A percentile compares a stretch with the other conserved stretches of the same genome.
These are phyloP conservation scores for Drosophila asahinai DNA, from an alignment of 1,140 invertebrate genomes.

Conservation along the genomic window DNA sequence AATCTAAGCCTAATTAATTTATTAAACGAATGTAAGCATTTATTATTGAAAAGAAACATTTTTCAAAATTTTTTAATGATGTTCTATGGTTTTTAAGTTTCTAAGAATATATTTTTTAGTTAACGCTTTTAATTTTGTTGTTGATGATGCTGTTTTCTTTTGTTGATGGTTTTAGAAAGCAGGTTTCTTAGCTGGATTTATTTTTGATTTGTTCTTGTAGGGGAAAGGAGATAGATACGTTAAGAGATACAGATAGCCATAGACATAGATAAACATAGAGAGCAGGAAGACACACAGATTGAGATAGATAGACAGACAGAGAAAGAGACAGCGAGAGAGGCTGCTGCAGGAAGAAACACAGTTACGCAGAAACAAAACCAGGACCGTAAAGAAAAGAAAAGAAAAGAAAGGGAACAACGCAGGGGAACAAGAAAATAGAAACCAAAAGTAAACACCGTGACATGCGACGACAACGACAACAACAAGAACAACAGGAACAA, in stretches of 20 bases:
- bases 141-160: slow-evolving; percentile 34
- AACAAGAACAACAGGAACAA: slow-evolving; percentile 35
- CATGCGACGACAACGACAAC: slow-evolving; percentile 71
- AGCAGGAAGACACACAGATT: slow-evolving; percentile 22
- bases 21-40: no score
- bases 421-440: slow-evolving; percentile 54
- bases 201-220: background rate
- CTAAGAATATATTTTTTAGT: background rate
- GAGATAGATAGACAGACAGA: slow-evolving; percentile 31
- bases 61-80: background rate
- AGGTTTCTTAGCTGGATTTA: slow-evolving; percentile 40
- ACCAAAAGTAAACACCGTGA: slow-evolving; percentile 72
- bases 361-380: slow-evolving; percentile 48
- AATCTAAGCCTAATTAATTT: no score
- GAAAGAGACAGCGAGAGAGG: slow-evolving; percentile 11
- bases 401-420: slow-evolving; percentile 20
- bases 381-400: slow-evolving; percentile 24
- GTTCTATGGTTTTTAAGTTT: no score
- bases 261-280: slow-evolving; percentile 35
- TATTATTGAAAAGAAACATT: background rate
- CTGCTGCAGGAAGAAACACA: slow-evolving; percentile 58
- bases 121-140: slow-evolving; percentile 25
- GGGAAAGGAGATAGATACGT: slow-evolving; percentile 44
- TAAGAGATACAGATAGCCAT: slow-evolving; percentile 46
- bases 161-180: slow-evolving; percentile 31